phyloP scores from a whole-genome alignment of 2,113 vertebrate species.

The Oplegnathus fasciatus region DNA sequence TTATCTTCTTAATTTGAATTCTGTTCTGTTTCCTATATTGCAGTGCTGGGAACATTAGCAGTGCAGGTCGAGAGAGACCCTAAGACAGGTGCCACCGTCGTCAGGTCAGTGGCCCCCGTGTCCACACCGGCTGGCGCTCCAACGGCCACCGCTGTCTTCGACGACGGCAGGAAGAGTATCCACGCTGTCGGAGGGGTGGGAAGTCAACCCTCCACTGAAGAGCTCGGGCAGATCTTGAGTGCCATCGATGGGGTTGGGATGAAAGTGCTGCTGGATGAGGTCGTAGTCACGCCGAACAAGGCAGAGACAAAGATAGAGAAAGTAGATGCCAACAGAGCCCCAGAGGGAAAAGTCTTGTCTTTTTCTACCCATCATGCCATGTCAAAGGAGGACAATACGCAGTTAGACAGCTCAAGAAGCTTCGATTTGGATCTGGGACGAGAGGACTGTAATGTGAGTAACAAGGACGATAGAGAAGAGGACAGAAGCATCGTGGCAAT shows the following conservation, averaged over 20 bases:
- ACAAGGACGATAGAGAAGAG: neutral
- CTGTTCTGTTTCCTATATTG: slow-evolving; percentile 26
- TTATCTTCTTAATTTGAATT: neutral
- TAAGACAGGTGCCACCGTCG: slow-evolving; percentile 71
- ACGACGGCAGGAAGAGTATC: slow-evolving; percentile 78
- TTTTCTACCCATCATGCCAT: neutral
- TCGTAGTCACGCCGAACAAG: slow-evolving; percentile 28
- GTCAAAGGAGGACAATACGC: neutral
- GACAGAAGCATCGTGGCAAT: neutral
- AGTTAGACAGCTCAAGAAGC: neutral
- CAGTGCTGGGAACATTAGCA: slow-evolving; percentile 78
- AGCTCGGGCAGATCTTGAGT: slow-evolving; percentile 78
- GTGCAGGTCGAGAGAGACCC: slow-evolving; percentile 79
- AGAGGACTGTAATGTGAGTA: slow-evolving; percentile 4
- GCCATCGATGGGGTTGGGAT: slow-evolving; percentile 69
- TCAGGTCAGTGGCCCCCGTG: slow-evolving; percentile 75
- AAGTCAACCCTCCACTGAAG: slow-evolving; percentile 67
- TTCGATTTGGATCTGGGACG: neutral
- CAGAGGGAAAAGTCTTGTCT: slow-evolving; percentile 1
- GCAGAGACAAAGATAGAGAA: slow-evolving; percentile 7
- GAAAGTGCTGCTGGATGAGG: slow-evolving; percentile 69
- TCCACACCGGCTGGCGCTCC: slow-evolving; percentile 35
- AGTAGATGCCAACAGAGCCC: neutral
- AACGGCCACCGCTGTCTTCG: slow-evolving; percentile 64
- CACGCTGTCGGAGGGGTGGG: slow-evolving; percentile 47